A percentile compares a stretch with the other conserved stretches of the same genome.
Evolutionary conservation across 2,797 vertebrate species (phyloP).

Genomic region (Sitta carolinensis): DNA sequence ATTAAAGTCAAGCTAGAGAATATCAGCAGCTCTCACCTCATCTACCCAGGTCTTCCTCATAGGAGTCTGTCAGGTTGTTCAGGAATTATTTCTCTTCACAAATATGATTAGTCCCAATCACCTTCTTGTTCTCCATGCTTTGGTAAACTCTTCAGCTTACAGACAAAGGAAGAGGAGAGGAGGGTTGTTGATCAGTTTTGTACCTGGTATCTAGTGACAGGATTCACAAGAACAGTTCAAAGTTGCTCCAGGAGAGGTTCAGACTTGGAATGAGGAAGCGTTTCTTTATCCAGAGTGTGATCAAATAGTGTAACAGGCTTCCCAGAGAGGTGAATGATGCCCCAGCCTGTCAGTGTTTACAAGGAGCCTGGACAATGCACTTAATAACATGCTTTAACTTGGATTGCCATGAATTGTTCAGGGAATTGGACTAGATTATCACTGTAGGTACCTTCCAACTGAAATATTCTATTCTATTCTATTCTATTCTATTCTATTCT

Average conservation of each 20-base stretch:
- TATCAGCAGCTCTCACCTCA: neutral
- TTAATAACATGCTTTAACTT: neutral
- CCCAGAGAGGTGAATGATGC: accelerated
- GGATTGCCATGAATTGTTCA: neutral
- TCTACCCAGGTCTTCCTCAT: neutral
- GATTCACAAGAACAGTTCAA: accelerated
- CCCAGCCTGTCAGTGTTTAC: neutral
- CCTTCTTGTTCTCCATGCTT: neutral
- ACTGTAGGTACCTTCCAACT: neutral
- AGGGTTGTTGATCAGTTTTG: neutral
- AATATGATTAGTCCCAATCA: neutral
- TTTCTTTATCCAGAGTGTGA: neutral
- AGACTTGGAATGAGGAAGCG: neutral
- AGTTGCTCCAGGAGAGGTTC: neutral
- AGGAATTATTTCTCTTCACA: neutral
- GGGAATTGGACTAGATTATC: neutral
- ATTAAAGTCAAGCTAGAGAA: neutral
- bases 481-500: neutral
- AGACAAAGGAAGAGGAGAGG: neutral
- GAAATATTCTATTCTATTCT: neutral
- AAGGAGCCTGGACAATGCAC: neutral
- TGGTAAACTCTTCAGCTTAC: neutral
- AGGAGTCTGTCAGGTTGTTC: neutral
- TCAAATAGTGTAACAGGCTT: neutral
- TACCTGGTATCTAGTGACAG: neutral